Base-by-base conservation (phyloP, 1,140 invertebrate species). In the Agrilus planipennis region DNA sequence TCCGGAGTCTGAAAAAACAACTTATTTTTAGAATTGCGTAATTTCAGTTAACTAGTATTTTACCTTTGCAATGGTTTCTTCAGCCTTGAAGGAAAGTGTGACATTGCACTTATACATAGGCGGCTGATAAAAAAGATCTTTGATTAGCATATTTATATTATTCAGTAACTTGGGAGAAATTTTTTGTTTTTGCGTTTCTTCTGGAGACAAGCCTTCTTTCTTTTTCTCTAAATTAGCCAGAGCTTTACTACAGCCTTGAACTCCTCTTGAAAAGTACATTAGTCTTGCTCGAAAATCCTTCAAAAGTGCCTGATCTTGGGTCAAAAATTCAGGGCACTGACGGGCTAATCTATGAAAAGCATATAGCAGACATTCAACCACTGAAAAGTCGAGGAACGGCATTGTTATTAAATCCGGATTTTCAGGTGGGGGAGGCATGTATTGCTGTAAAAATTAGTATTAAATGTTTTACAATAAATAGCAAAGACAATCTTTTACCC, bases 121-220 rank as follows among this genome's bases (percentile, higher is more conserved):
- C 23, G 91, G 90, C 45, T 79, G 83, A 58, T 94, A 88, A 63
- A 96, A 95, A 38, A 96, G 68, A 68, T 97, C 93, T 60, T 90
- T 87, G 35, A 97, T 93, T 12, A 97, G 69, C 0, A 79, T 76
- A 57, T 90, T 93, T 34, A 97, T 94, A 60, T 96, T 96, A 31
- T 49, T 47, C 19, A 84, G 77, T 37, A 89, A 68, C 65, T 89
- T 87, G 1, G 89, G 70, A 63, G 89, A 85, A 63, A 89, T 83
- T 68, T 91, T 82, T 45, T 85, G 77, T 11, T 77, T 70, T 60
- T 82, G 80, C 1, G 77, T 61, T 57, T 85, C 77, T 43, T 80
- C 77, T 36, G 71, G 73, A 23, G 30, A 42, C 12, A 47, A 38
- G 2, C 37, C 76, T 73, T 61, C 89, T 86, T 27, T 78, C 14